phyloP scores from a whole-genome alignment of 2,888 invertebrate species.

The Blastobasis lacticolella region DNA sequence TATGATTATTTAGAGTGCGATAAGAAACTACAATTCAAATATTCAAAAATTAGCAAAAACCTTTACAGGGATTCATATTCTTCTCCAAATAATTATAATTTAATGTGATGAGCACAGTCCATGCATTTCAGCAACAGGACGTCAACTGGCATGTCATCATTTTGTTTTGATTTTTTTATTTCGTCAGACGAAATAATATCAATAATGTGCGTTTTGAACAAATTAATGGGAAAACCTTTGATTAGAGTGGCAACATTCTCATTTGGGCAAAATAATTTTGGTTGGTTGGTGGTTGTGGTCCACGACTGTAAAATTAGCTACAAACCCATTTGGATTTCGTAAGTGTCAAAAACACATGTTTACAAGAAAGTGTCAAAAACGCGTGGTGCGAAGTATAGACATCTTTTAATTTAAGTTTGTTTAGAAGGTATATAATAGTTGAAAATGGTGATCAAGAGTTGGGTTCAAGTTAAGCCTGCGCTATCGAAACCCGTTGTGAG shows the following conservation, averaged over 20 bases:
- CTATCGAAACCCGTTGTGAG: constrained; percentile 66
- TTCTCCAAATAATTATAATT: too few species aligned
- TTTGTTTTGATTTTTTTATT: too few species aligned
- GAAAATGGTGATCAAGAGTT: constrained; percentile 57
- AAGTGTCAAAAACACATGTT: constrained; percentile 16
- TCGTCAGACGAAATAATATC: too few species aligned
- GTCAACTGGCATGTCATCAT: too few species aligned
- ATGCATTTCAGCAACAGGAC: too few species aligned
- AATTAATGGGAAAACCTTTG: not conserved
- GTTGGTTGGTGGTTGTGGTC: too few species aligned
- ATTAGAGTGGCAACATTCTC: constrained; percentile 2
- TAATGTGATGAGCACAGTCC: too few species aligned
- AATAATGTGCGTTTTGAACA: constrained; percentile 6
- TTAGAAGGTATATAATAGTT: not conserved
- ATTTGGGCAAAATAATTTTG: too few species aligned
- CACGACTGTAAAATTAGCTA: too few species aligned
- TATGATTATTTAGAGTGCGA: not conserved
- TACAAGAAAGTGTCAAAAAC: constrained; percentile 15
- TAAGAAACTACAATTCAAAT: constrained; percentile 8
- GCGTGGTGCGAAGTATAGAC: constrained; percentile 12
- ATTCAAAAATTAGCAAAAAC: not conserved
- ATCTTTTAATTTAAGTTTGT: not conserved
- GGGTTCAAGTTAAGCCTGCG: constrained; percentile 52
- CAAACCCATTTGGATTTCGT: too few species aligned
- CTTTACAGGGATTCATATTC: too few species aligned